phyloP scores from a whole-genome alignment of 2,888 invertebrate species.

The Dorcus parallelipipedus region DNA sequence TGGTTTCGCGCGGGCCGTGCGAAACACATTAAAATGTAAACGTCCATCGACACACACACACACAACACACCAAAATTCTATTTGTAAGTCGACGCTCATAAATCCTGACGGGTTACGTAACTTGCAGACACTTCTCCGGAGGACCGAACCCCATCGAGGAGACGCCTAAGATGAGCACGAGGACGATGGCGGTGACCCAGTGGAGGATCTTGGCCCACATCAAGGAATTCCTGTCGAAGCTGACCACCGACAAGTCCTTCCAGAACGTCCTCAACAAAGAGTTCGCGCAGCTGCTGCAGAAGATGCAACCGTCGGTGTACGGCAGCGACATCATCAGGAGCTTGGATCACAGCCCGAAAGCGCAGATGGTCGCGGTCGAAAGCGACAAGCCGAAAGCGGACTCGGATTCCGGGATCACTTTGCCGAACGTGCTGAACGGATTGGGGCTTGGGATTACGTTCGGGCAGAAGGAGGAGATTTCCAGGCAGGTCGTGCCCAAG shows the following conservation, averaged over 20 bases:
- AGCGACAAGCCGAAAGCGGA: constrained; percentile 19
- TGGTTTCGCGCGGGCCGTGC: background rate
- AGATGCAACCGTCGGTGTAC: constrained; percentile 46
- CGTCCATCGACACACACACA: background rate
- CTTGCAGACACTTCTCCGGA: constrained; percentile 21
- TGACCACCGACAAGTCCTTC: constrained; percentile 47
- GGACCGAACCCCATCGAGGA: constrained; percentile 32
- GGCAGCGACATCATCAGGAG: constrained; percentile 38
- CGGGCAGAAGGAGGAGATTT: constrained; percentile 31
- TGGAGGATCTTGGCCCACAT: constrained; percentile 51
- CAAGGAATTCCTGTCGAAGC: constrained; percentile 49
- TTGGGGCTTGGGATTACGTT: constrained; percentile 44
- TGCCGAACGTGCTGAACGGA: constrained; percentile 48
- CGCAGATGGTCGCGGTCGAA: constrained; percentile 2
- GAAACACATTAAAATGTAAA: background rate
- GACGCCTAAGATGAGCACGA: constrained; percentile 38
- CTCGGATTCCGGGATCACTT: constrained; percentile 27
- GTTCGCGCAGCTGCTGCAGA: constrained; percentile 52
- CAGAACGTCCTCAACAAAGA: constrained; percentile 52
- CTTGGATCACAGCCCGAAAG: constrained; percentile 30
- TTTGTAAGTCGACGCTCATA: background rate
- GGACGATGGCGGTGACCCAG: constrained; percentile 41
- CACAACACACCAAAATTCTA: too few relatives aligned
- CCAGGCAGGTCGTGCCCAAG: constrained; percentile 44
- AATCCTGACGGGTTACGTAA: too few relatives aligned